phyloP scores from a whole-genome alignment of 2,113 vertebrate genomes.

The Otocyon megalotis region DNA sequence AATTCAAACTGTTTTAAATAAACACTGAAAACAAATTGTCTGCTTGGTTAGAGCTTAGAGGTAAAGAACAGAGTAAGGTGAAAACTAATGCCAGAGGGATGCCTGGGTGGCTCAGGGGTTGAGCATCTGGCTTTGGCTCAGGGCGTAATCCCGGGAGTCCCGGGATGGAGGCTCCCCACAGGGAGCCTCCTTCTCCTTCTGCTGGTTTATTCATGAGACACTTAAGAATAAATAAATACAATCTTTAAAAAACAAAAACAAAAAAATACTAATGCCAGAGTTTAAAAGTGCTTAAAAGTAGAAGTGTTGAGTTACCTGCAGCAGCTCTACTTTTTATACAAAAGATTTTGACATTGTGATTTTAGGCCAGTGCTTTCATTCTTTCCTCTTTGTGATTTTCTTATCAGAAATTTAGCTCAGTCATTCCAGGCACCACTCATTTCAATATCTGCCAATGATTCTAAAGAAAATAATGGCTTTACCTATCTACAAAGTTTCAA shows the following conservation, averaged over 20 bases:
- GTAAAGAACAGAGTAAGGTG: neutral
- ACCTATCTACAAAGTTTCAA: neutral
- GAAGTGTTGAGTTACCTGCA: neutral
- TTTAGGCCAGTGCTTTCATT: neutral
- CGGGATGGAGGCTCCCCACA: no score
- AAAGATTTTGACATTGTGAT: neutral
- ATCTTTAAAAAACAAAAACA: no score
- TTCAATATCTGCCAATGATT: conserved; percentile 1
- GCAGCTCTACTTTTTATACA: neutral
- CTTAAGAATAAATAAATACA: no score
- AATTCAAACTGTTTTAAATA: neutral
- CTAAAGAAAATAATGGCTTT: neutral
- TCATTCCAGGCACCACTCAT: neutral
- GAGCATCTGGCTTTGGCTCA: no score
- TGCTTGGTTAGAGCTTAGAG: neutral
- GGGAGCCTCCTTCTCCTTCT: no score
- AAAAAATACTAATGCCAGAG: neutral
- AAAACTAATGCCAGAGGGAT: neutral
- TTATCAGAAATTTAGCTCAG: neutral
- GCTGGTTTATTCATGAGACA: no score
- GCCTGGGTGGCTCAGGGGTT: no score
- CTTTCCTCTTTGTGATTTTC: neutral
- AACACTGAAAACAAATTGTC: neutral
- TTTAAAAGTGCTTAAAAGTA: neutral
- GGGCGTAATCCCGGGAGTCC: no score